Conservation (phyloP, 2,113 vertebrate species). For the Pontoporia blainvillei region DNA sequence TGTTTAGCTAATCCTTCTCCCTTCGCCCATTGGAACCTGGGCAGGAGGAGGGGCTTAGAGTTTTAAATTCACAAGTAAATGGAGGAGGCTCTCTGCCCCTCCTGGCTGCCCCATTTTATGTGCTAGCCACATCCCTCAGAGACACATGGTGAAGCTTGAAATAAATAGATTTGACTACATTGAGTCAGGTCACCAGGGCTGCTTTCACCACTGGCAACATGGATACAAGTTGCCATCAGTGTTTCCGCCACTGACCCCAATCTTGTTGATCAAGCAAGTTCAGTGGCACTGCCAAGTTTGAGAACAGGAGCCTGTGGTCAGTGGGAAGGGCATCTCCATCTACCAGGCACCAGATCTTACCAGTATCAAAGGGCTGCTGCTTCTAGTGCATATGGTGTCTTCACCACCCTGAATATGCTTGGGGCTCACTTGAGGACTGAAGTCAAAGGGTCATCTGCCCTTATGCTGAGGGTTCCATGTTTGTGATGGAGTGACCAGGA, state of each 20-base stretch:
- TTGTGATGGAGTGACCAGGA: not conserved
- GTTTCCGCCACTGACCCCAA: not conserved
- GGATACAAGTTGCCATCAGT: not conserved
- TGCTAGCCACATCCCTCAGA: fast-evolving
- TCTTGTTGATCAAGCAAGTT: not conserved
- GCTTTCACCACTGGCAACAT: not conserved
- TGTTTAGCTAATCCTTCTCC: not conserved
- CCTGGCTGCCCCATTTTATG: not conserved
- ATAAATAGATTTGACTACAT: not conserved
- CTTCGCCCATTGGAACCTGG: not conserved
- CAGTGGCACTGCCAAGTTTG: not conserved
- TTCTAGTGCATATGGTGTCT: no score
- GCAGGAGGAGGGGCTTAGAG: not conserved
- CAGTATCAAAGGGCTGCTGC: not conserved
- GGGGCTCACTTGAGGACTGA: not conserved
- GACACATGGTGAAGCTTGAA: not conserved
- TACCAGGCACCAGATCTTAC: not conserved
- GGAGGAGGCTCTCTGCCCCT: not conserved
- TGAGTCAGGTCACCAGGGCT: not conserved
- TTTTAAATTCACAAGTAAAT: not conserved
- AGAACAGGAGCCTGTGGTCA: not conserved
- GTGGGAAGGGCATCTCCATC: not conserved
- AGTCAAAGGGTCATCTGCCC: not conserved
- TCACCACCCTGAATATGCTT: not conserved
- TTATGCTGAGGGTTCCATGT: not conserved